Evolutionary conservation across 1,140 invertebrate species (phyloP).

Genomic region (Dolichoris vasculosae): DNA sequence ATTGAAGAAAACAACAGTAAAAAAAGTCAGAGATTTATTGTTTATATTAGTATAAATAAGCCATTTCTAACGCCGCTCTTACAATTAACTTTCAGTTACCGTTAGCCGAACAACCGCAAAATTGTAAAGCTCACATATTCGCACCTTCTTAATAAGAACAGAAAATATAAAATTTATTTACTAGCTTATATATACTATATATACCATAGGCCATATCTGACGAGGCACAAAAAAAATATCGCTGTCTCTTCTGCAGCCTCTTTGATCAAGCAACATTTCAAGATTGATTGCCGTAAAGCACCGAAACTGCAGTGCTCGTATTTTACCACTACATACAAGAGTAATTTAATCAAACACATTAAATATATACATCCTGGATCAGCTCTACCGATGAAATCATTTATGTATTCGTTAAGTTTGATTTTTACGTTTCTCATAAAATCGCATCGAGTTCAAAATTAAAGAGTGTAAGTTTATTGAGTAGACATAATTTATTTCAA

Average conservation of each 20-base stretch:
- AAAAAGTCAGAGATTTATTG: too few species aligned
- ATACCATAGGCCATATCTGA: not conserved
- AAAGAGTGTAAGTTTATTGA: too few species aligned
- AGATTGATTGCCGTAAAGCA: slow-evolving; percentile 79
- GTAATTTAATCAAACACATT: slow-evolving; percentile 73
- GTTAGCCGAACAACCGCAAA: not conserved
- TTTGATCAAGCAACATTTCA: slow-evolving; percentile 76
- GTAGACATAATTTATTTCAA: too few species aligned
- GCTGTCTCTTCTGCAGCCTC: slow-evolving; percentile 79
- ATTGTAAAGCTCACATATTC: not conserved
- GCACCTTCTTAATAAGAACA: not conserved
- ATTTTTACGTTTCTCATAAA: too few species aligned
- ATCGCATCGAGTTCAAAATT: too few species aligned
- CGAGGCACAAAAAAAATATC: slow-evolving; percentile 10
- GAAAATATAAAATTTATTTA: too few species aligned
- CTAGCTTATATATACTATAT: too few species aligned
- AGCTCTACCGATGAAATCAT: slow-evolving; percentile 44
- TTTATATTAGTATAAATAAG: too few species aligned
- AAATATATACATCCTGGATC: slow-evolving; percentile 61
- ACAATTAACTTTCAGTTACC: too few species aligned
- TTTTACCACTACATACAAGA: slow-evolving; percentile 76
- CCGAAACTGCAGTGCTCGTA: slow-evolving; percentile 72
- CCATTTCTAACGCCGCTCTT: too few species aligned
- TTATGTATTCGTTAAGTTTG: too few species aligned
- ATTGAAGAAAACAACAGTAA: too few species aligned